These are phyloP conservation scores for Lasioglossum zephyrum DNA, from an alignment of 2,888 invertebrate genomes.

Conservation along the genomic window DNA sequence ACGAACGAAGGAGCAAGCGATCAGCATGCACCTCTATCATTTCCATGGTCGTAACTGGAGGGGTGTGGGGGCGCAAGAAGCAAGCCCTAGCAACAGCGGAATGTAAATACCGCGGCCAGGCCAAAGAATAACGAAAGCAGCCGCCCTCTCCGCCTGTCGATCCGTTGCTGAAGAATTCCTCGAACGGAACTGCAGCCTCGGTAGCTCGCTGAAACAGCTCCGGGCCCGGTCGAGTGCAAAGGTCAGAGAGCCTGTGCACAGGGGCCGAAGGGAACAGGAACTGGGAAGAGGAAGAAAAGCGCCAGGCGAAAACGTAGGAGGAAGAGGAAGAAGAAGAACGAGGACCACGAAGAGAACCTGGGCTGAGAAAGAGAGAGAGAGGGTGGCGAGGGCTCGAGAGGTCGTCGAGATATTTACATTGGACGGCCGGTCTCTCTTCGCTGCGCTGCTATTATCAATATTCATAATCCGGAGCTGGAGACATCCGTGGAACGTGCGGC, in stretches of 20 bases:
- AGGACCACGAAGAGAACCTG: conserved; percentile 12
- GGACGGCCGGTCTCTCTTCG: conserved; percentile 66
- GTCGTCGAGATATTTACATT: conserved; percentile 76
- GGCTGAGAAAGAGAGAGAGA: conserved; percentile 14
- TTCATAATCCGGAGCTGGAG: conserved; percentile 78
- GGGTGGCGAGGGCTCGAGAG: conserved; percentile 65
- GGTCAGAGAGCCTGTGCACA: conserved; percentile 49
- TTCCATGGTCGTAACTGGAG: background rate
- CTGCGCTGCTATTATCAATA: conserved; percentile 75
- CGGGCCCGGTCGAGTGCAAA: conserved; percentile 54
- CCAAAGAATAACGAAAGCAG: conserved; percentile 19
- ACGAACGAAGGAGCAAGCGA: background rate
- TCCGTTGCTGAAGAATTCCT: conserved; percentile 31
- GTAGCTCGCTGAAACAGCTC: conserved; percentile 48
- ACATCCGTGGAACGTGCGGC: conserved; percentile 75
- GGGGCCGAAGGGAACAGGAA: conserved; percentile 9
- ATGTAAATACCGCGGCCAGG: conserved; percentile 25
- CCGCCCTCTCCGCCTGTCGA: conserved; percentile 26
- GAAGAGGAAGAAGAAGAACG: conserved; percentile 27
- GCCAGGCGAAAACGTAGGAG: conserved; percentile 18
- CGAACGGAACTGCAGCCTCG: conserved; percentile 47
- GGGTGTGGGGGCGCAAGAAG: background rate
- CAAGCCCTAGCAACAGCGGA: background rate
- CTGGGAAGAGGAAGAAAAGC: conserved; percentile 17
- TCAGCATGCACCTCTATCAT: conserved; percentile 1